phyloP scores from a whole-genome alignment of 2,888 invertebrate species.

The Cryptus viduatorius region DNA sequence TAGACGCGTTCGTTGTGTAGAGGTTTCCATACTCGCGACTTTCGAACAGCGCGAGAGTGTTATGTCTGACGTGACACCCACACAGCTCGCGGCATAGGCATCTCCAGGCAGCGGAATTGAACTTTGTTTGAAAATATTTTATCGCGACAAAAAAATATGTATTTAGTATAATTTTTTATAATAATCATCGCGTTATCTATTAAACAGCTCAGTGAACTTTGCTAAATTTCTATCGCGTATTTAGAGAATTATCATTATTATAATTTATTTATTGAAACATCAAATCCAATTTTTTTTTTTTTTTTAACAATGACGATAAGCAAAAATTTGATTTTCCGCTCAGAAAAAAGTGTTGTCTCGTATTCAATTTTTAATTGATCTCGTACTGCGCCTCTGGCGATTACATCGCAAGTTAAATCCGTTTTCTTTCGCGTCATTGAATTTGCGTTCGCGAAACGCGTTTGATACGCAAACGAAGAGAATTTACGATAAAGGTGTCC shows the following conservation, averaged over 20 bases:
- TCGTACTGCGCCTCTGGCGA: no score
- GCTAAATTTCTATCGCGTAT: no score
- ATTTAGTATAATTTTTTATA: no score
- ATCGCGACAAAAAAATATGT: no score
- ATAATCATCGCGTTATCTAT: neutral
- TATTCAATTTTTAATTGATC: no score
- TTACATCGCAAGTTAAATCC: no score
- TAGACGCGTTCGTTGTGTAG: neutral
- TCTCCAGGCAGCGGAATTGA: neutral
- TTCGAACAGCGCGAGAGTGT: neutral
- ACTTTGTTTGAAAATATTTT: neutral
- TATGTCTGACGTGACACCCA: neutral
- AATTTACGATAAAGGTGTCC: neutral
- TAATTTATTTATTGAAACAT: neutral
- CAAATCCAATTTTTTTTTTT: neutral
- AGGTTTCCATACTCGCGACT: conserved; percentile 12
- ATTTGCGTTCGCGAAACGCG: no score
- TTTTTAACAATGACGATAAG: neutral
- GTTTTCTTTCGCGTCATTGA: no score
- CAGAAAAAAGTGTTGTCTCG: no score
- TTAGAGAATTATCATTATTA: neutral
- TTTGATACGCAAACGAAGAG: conserved; percentile 1
- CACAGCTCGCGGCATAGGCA: neutral
- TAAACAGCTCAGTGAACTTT: neutral
- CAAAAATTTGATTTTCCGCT: no score